Conservation (phyloP, 2,888 invertebrate genomes). For the Odontothrips loti region DNA sequence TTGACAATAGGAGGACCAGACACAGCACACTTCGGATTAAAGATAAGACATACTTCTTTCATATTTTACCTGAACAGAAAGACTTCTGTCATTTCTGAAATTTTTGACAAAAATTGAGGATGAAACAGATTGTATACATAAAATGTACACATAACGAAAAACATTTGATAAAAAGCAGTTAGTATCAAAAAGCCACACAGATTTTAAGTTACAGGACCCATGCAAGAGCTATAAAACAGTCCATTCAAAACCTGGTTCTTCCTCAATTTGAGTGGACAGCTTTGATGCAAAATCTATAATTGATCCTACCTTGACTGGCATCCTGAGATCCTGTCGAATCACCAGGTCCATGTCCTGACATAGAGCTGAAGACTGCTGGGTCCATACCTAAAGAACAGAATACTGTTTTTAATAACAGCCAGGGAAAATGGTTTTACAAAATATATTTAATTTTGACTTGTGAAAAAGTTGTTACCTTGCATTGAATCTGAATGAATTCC, state of each 20-base stretch:
- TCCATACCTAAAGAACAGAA: slow-evolving; percentile 27
- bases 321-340: slow-evolving; percentile 37
- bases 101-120: no score
- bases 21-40: no score
- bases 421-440: not conserved
- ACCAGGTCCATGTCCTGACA: slow-evolving; percentile 35
- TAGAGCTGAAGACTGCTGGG: slow-evolving; percentile 32
- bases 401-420: not conserved
- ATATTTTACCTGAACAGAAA: no score
- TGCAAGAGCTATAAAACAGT: no score
- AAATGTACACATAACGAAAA: not conserved
- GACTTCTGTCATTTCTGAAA: no score
- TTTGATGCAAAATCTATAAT: not conserved
- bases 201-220: no score
- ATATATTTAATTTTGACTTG: not conserved
- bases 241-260: no score
- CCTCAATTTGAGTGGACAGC: no score
- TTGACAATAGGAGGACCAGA: no score
- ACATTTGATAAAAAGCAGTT: not conserved
- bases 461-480: not conserved
- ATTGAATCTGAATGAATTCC: not conserved
- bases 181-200: not conserved
- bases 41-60: no score
- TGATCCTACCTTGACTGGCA: slow-evolving; percentile 37
- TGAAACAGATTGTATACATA: no score